phyloP scores from a whole-genome alignment of 2,888 invertebrate species.

The Empis stercorea region DNA sequence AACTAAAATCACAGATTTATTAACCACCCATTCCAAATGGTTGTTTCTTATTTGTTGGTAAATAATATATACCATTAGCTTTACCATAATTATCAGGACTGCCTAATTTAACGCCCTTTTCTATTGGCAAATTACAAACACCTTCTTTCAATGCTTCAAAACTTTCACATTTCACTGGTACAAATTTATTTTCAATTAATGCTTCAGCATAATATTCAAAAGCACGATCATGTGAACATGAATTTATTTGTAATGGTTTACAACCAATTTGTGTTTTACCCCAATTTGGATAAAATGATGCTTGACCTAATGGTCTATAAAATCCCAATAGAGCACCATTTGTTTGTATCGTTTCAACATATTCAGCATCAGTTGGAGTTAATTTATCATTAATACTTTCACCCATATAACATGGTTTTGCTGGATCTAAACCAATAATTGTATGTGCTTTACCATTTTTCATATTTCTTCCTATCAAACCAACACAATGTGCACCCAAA shows the following conservation, averaged over 20 bases:
- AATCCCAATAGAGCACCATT: constrained; percentile 27
- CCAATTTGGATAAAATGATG: constrained; percentile 41
- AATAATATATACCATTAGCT: neutral
- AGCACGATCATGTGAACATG: constrained; percentile 37
- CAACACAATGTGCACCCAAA: constrained; percentile 44
- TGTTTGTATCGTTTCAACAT: constrained; percentile 31
- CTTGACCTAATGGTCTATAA: constrained; percentile 29
- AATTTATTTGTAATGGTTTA: constrained; percentile 28
- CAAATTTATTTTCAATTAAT: constrained; percentile 22
- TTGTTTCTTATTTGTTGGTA: neutral
- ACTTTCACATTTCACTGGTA: constrained; percentile 18
- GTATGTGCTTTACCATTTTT: constrained; percentile 40
- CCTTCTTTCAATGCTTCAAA: constrained; percentile 10
- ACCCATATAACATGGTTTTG: constrained; percentile 18
- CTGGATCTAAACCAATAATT: constrained; percentile 34
- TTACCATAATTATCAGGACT: neutral
- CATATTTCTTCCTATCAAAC: constrained; percentile 43
- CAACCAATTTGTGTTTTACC: constrained; percentile 42
- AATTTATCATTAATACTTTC: constrained; percentile 19
- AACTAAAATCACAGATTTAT: no score
- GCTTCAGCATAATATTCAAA: constrained; percentile 37
- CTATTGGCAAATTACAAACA: no score
- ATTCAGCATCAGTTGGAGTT: constrained; percentile 24
- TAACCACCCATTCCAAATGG: neutral
- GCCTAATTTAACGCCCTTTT: neutral